phyloP scores from a whole-genome alignment of 2,888 invertebrate species.

The Epiblema foenella region DNA sequence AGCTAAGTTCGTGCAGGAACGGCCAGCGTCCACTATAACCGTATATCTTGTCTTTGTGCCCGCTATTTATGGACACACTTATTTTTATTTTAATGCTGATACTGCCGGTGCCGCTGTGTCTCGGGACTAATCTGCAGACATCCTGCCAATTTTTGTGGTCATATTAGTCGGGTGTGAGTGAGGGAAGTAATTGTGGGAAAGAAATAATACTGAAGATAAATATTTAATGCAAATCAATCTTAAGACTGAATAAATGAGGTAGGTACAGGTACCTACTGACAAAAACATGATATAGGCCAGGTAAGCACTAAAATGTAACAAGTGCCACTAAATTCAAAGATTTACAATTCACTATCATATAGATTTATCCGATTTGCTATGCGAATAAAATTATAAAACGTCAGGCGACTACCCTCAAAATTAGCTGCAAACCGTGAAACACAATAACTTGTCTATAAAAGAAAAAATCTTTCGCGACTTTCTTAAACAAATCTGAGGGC shows the following conservation, averaged over 20 bases:
- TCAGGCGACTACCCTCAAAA: constrained; percentile 7
- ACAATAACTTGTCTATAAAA: constrained; percentile 47
- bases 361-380: neutral
- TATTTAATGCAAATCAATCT: neutral
- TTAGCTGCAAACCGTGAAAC: constrained; percentile 36
- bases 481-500: constrained; percentile 68
- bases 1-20: constrained; percentile 58
- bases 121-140: constrained; percentile 73
- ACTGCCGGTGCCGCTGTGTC: constrained; percentile 79
- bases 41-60: constrained; percentile 83
- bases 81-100: constrained; percentile 85
- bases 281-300: neutral
- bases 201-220: neutral
- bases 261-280: too few species aligned
- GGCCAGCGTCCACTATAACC: constrained; percentile 77
- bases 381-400: neutral
- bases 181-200: neutral
- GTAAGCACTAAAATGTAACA: too few species aligned
- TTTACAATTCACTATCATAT: too few species aligned
- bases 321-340: too few species aligned
- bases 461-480: constrained; percentile 58
- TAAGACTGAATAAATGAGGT: neutral
- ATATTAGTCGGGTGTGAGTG: constrained; percentile 8
- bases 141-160: constrained; percentile 47
- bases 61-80: constrained; percentile 80